These are phyloP conservation scores for Craterocephalus amniculus DNA, from an alignment of 2,797 vertebrate genomes.

Conservation along the genomic window DNA sequence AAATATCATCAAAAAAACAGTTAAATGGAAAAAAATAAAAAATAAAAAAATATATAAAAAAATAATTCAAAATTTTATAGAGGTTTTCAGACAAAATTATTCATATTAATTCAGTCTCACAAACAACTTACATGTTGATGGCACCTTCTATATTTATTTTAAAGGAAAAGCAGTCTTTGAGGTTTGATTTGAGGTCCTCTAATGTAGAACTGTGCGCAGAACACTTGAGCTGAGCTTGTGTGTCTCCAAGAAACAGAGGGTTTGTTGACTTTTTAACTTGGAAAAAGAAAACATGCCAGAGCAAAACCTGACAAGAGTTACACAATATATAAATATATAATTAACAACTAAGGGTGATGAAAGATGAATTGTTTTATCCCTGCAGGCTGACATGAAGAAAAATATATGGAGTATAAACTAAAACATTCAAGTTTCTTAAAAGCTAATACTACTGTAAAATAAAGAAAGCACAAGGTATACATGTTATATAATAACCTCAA, in stretches of 20 bases:
- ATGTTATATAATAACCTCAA: background rate
- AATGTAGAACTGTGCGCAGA: background rate
- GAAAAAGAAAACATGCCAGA: background rate
- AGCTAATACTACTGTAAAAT: constrained; percentile 9
- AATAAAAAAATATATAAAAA: no score
- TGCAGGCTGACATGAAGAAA: background rate
- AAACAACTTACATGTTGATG: background rate
- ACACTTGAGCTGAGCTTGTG: no score
- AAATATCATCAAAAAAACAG: no score
- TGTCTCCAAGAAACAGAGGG: background rate
- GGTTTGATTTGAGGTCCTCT: background rate
- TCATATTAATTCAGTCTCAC: background rate
- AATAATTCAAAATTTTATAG: no score
- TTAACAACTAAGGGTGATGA: background rate
- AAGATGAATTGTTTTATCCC: background rate
- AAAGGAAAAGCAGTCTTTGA: background rate
- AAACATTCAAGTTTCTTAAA: background rate
- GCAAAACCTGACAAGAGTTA: background rate
- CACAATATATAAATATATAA: background rate
- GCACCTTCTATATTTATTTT: background rate
- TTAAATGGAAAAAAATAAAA: no score
- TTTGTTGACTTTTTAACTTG: background rate
- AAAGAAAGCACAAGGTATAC: background rate
- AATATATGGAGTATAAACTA: background rate
- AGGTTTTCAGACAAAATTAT: no score